Percentiles rank a stretch among this genome's conserved stretches.
Conservation (phyloP, 2,888 invertebrate species). For the Ommatoiulus sabulosus region DNA sequence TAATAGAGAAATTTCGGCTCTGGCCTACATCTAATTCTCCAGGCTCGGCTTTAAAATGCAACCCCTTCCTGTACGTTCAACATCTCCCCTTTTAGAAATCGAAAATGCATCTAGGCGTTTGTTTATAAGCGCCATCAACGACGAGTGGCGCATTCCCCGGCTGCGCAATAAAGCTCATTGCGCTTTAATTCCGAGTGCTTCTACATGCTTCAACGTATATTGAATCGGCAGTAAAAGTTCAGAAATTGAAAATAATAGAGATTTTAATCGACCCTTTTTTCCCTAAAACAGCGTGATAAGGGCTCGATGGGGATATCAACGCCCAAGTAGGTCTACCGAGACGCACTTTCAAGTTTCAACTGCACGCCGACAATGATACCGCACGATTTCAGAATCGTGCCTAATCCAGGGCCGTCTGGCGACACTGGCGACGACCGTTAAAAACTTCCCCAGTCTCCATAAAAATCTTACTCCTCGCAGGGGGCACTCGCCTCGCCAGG, state of each 20-base stretch:
- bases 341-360: not conserved
- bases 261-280: slow-evolving; percentile 39
- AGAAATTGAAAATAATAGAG: slow-evolving; percentile 43
- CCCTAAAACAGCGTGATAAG: slow-evolving; percentile 23
- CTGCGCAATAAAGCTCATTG: slow-evolving; percentile 31
- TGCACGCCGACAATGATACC: not conserved
- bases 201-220: slow-evolving; percentile 12
- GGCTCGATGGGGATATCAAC: not conserved
- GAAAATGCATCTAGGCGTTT: slow-evolving; percentile 2
- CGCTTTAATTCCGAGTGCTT: slow-evolving; percentile 5
- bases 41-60: not conserved
- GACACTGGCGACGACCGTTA: not conserved
- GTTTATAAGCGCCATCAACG: slow-evolving; percentile 19
- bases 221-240: slow-evolving; percentile 22
- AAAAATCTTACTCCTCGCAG: too few species aligned
- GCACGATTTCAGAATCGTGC: slow-evolving; percentile 1
- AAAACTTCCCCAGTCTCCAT: too few species aligned
- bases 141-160: slow-evolving; percentile 8
- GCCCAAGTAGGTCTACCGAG: not conserved
- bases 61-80: not conserved
- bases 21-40: not conserved
- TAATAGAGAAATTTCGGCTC: not conserved
- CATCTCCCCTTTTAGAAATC: not conserved
- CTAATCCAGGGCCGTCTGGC: not conserved
- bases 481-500: too few species aligned